Evolutionary conservation across 2,888 invertebrate species (phyloP), one percentile per base, ranked within the genome.

Genomic region (Tachystola acroxantha): DNA sequence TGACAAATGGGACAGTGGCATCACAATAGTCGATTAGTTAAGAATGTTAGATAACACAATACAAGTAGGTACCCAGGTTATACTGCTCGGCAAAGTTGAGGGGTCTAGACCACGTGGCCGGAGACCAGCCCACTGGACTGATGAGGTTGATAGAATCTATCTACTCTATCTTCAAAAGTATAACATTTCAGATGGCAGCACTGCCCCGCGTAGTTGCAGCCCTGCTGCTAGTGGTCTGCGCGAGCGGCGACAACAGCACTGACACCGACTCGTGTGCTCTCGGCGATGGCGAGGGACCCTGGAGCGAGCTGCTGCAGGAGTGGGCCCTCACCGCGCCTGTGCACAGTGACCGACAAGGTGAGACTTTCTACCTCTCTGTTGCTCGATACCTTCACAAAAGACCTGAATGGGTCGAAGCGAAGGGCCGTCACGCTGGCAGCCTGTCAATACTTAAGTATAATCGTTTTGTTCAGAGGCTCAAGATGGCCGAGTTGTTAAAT

Each of bases 261-360:
- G 25, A 32, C 34, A 27, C 31, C 6, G 16, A 16, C 16, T 4
- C 16, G 3, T 16, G 16, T 6, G 11, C 11, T 11, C 12, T 7
- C 13, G 9, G 9, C 39, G 10, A 48, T 2, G 33, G 57, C 16
- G 46, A 62, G 7, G 89, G 88, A 0, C 84, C 89, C 32, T 92
- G 91, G 91, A 87, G 90, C 46, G 77, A 87, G 11, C 71, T 90
- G 57, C 75, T 92, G 30, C 91, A 91, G 72, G 89, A 92, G 53
- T 92, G 91, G 89, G 89, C 90, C 3, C 67, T 87, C 25, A 72
- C 84, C 41, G 61, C 80, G 10, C 68, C 64, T 10, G 63, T 66
- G 25, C 67, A 73, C 50, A 42, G 48, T 1, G 57, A 52, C 2
- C 64, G 88, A 42, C 80, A 81, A 12, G 86, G 85, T 76, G 33